Evolutionary conservation across 2,113 vertebrate genomes (phyloP).

Genomic region (Brienomyrus brachyistius): DNA sequence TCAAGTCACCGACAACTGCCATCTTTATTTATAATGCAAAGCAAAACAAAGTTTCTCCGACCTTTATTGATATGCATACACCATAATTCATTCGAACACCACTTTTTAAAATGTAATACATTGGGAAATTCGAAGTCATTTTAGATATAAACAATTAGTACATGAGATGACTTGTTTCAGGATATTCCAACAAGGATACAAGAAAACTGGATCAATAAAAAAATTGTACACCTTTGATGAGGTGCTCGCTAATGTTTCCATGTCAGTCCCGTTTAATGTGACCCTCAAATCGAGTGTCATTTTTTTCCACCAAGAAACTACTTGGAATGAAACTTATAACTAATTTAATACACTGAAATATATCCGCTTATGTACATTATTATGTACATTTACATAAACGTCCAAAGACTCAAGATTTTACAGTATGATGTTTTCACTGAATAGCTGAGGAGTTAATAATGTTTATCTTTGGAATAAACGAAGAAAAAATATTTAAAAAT

Average conservation of each 20-base stretch:
- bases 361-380: not conserved
- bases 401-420: not conserved
- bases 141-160: constrained; percentile 62
- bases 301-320: not conserved
- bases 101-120: constrained; percentile 78
- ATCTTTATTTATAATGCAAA: constrained; percentile 5
- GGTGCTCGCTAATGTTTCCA: not conserved
- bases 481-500: not conserved
- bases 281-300: not conserved
- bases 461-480: not conserved
- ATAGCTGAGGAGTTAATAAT: not conserved
- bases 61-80: constrained; percentile 97
- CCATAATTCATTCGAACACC: constrained; percentile 74
- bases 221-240: not conserved
- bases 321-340: constrained; percentile 1
- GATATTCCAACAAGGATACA: constrained; percentile 20
- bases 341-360: not conserved
- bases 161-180: constrained; percentile 52
- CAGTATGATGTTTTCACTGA: not conserved
- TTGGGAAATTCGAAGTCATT: constrained; percentile 76
- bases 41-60: constrained; percentile 58
- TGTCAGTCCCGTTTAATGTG: not conserved
- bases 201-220: not conserved
- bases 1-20: not conserved
- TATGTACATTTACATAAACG: not conserved